Evolutionary conservation across 2,797 vertebrate genomes (phyloP).

Genomic region (Phoebastria nigripes): DNA sequence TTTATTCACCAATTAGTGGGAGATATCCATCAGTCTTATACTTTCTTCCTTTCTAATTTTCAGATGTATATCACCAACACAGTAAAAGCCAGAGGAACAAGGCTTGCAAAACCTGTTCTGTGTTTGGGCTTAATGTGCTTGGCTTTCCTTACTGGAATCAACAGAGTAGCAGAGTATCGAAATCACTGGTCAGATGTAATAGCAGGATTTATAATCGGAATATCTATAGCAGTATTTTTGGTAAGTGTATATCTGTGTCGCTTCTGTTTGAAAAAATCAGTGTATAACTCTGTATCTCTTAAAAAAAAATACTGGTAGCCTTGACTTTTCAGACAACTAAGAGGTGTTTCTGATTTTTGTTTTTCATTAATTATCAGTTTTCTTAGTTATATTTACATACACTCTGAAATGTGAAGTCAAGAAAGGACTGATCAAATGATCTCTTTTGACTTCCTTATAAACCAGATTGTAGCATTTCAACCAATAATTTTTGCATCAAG

Average conservation of each 20-base stretch:
- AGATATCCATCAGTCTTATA: background rate
- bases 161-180: conserved; percentile 97
- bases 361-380: background rate
- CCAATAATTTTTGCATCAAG: background rate
- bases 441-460: background rate
- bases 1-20: background rate
- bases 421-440: background rate
- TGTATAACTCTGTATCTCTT: background rate
- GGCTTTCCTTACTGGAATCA: conserved; percentile 95
- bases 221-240: conserved; percentile 93
- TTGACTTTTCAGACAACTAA: background rate
- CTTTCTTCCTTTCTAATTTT: conserved; percentile 61
- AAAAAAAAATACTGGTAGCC: background rate
- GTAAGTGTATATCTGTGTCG: conserved; percentile 75
- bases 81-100: conserved; percentile 91
- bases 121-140: conserved; percentile 91
- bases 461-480: background rate
- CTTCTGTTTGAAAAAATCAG: background rate
- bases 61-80: conserved; percentile 98
- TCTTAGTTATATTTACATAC: background rate
- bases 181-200: conserved; percentile 99
- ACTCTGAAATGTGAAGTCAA: background rate
- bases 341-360: background rate
- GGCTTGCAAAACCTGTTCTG: conserved; percentile 92
- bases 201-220: conserved; percentile 92